Evolutionary conservation across 2,888 invertebrate species (phyloP).

Genomic region (Aleiodes alternator): DNA sequence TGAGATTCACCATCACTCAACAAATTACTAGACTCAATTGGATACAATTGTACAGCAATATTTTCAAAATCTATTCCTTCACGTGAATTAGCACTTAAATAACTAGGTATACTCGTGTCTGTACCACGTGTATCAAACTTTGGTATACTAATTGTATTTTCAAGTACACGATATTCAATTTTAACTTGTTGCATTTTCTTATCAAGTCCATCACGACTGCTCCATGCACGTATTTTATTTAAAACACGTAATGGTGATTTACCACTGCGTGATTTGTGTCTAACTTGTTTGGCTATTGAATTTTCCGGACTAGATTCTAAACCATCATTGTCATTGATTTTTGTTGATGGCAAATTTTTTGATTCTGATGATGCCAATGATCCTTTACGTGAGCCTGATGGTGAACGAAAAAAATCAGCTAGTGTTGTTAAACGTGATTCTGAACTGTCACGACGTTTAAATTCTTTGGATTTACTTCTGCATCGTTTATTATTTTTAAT

Average conservation of each 20-base stretch:
- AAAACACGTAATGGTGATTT: conserved; percentile 72
- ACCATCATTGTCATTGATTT: conserved; percentile 67
- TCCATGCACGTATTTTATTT: conserved; percentile 70
- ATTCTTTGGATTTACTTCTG: conserved; percentile 72
- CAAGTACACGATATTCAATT: conserved; percentile 67
- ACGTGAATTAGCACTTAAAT: conserved; percentile 70
- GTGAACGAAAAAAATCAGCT: conserved; percentile 73
- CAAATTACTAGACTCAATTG: conserved; percentile 67
- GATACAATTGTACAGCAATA: conserved; percentile 64
- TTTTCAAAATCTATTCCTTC: conserved; percentile 73
- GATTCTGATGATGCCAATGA: conserved; percentile 66
- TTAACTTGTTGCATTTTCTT: conserved; percentile 56
- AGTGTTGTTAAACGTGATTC: conserved; percentile 70
- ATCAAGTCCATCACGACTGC: conserved; percentile 70
- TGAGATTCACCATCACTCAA: conserved; percentile 64
- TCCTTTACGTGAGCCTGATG: conserved; percentile 71
- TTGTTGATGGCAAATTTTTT: conserved; percentile 67
- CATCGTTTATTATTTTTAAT: conserved; percentile 70
- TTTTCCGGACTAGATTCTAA: conserved; percentile 71
- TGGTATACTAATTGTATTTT: conserved; percentile 64
- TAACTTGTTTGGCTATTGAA: conserved; percentile 62
- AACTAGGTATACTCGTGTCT: conserved; percentile 62
- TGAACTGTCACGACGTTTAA: conserved; percentile 71
- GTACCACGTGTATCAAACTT: conserved; percentile 54
- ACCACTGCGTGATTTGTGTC: conserved; percentile 68